A percentile compares a stretch with the other conserved stretches of the same genome.
Evolutionary conservation across 1,140 invertebrate genomes (phyloP).

Genomic region (Penaeus japonicus): DNA sequence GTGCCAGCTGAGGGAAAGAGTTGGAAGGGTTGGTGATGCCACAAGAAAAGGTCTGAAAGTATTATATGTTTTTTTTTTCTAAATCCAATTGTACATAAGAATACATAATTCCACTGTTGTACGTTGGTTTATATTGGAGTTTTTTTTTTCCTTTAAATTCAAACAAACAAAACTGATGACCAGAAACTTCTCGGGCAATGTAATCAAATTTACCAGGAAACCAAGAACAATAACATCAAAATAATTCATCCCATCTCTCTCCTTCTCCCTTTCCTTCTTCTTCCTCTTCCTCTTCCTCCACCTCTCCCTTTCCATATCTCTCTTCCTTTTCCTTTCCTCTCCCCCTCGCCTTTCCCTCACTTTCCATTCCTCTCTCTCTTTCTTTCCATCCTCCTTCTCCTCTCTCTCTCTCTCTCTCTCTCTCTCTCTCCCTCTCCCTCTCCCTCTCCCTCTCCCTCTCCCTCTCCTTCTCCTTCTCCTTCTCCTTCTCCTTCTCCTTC

Average conservation of each 20-base stretch:
- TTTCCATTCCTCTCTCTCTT: not conserved
- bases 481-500: not conserved
- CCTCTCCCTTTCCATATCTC: not conserved
- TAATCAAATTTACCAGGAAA: no score
- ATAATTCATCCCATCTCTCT: not conserved
- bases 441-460: conserved; percentile 6
- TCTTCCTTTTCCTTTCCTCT: not conserved
- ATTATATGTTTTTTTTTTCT: no score
- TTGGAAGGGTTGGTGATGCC: no score
- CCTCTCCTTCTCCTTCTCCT: not conserved
- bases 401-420: not conserved
- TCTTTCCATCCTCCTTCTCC: not conserved
- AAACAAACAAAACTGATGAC: no score
- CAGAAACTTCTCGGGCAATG: no score
- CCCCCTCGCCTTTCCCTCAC: not conserved
- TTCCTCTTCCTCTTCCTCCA: not conserved
- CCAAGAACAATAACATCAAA: no score
- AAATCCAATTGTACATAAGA: no score
- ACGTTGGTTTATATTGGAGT: no score
- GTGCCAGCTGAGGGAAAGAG: no score
- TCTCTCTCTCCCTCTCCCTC: not conserved
- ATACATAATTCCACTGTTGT: no score
- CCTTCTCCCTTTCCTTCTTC: not conserved
- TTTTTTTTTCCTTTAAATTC: no score
- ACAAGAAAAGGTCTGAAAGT: no score